Evolutionary conservation across 1,140 invertebrate genomes (phyloP), one percentile per base, ranked within the genome.

Genomic region (Scaptomyza pallida): DNA sequence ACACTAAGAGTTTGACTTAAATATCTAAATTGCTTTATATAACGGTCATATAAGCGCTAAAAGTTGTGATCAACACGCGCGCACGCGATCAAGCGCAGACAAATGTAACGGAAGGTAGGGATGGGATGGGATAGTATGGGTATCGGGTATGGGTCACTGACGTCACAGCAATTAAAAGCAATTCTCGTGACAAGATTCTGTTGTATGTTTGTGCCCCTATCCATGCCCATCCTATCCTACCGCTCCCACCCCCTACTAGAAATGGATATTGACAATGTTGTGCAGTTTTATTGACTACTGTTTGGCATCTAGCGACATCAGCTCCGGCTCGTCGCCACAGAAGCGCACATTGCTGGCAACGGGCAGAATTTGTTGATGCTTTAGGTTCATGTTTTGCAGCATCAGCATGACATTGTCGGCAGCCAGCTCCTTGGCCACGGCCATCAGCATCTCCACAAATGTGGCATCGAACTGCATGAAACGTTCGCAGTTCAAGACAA

Each of bases 401-500:
- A 89, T 68, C 15, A 89, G 43, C 15, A 80, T 37, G 3, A 85
- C 78, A 23, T 88, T 55, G 23, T 90, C 54, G 4, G 52, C 47
- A 5, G 70, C 56, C 48, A 91, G 61, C 33, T 91, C 88, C 65
- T 90, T 91, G 52, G 88, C 81, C 26, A 92, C 73, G 15, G 78
- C 74, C 5, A 78, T 81, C 5, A 90, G 56, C 91, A 94, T 94
- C 90, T 93, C 93, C 1, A 93, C 91, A 2, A 94, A 93, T 0
- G 94, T 94, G 52, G 94, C 95, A 90, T 95, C 95, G 13, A 95
- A 90, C 30, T 92, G 92, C 70, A 93, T 92, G 54, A 95, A 93
- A 43, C 93, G 92, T 0, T 75, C 54, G 52, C 94, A 95, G 71
- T 95, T 93, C 1, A 95, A 40, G 0, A 95, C 92, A 6, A 95